Evolutionary conservation across 2,888 invertebrate species (phyloP), one percentile per base, ranked within the genome.

Genomic region (Ichneumoninae sp.): DNA sequence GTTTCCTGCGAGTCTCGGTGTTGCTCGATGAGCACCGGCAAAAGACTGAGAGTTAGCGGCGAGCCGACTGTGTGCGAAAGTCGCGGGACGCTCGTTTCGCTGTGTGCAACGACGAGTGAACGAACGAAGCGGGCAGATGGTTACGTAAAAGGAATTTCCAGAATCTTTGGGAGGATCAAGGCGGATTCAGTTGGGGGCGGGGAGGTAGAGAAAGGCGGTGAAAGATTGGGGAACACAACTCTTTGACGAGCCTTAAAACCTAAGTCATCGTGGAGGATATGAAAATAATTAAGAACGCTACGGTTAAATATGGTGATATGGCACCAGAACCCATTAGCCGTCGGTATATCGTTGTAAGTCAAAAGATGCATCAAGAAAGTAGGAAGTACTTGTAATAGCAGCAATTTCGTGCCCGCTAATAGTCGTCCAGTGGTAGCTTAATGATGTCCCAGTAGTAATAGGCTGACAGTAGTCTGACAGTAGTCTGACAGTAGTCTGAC

Each of bases 81-180:
- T 40, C 57, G 57, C 36, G 40, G 7, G 4, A 19, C 57, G 19
- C 50, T 57, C 57, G 57, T 57, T 57, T 57, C 57, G 26, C 57
- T 13, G 57, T 22, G 26, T 57, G 22, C 26, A 57, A 57, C 26
- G 57, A 57, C 8, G 26, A 57, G 57, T 22, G 57, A 57, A 57
- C 57, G 57, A 57, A 22, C 57, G 57, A 57, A 22, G 75, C 65
- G 33, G 10, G 33, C 74, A 65, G 63, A 63, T 63, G 50, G 57
- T 57, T 75, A 75, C 75, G 63, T 75, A 75, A 75, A 75, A 16
- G 75, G 65, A 52, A 75, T 78, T 69, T 78, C 78, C 69, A 78
- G 78, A 78, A 75, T 75, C 65, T 65, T 36, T 30, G 65, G 65
- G 65, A 75, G 50, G 33, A 70, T 78, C 69, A 69, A 26, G 33